Base-by-base conservation (phyloP, 2,888 invertebrate species). In the Protophormia terraenovae region DNA sequence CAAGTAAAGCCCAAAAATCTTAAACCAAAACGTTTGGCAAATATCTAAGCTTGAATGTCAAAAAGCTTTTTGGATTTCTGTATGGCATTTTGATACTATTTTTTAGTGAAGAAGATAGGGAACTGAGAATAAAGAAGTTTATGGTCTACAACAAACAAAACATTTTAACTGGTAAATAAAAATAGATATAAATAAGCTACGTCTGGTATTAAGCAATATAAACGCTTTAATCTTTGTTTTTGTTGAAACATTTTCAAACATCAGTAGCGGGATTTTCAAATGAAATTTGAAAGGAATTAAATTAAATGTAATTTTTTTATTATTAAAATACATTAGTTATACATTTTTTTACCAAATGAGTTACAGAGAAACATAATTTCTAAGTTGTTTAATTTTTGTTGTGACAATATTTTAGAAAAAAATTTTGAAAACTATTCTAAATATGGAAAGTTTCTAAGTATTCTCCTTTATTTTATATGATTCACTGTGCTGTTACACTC, bases 271-370 rank as follows among this genome's bases (percentile, higher is more conserved):
- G 75, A 73, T 84, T 79, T 83, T 71, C 67, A 79, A 84, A 84
- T 83, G 76, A 64, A 76, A 83, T 83, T 84, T 84, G 53, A 82
- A 79, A 71, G 72, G 82, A 84, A 77, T 79, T 84, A 84, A 79
- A 35, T 79, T 35, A 38, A 32, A n/a, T n/a, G n/a, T n/a, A n/a
- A n/a, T n/a, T n/a, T n/a, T n/a, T n/a, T n/a, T n/a, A n/a, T n/a
- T n/a, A n/a, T n/a, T n/a, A n/a, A n/a, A n/a, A n/a, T n/a, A n/a
- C n/a, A n/a, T n/a, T n/a, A n/a, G n/a, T n/a, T n/a, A n/a, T n/a
- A n/a, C n/a, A n/a, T n/a, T n/a, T n/a, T n/a, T n/a, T n/a, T n/a
- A n/a, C n/a, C n/a, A n/a, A n/a, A n/a, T n/a, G n/a, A n/a, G n/a
- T n/a, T n/a, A n/a, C n/a, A n/a, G n/a, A n/a, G n/a, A n/a, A n/a